A percentile compares a stretch with the other conserved stretches of the same genome.
Conservation (phyloP, 64 coral and sea anemone species). For the Montipora sp. region DNA sequence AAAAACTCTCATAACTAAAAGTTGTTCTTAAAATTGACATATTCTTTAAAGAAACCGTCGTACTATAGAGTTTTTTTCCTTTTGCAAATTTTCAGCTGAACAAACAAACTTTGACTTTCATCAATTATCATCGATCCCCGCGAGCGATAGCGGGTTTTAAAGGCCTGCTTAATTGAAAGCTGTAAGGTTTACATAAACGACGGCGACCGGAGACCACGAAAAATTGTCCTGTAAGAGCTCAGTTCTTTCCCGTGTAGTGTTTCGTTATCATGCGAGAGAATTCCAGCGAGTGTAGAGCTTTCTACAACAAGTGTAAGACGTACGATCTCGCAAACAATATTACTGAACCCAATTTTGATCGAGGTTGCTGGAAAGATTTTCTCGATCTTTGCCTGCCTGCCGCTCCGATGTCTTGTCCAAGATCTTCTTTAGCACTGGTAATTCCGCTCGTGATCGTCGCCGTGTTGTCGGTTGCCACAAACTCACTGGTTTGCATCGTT, state of each 20-base stretch:
- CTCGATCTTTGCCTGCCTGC: slow-evolving; percentile 40
- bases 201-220: not conserved
- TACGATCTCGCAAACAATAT: slow-evolving; percentile 24
- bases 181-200: not conserved
- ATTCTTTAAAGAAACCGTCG: not conserved
- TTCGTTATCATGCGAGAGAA: not conserved
- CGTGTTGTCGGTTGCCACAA: slow-evolving; percentile 49
- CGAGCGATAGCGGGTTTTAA: slow-evolving; percentile 10
- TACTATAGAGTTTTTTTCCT: not conserved
- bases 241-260: not conserved
- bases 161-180: not conserved
- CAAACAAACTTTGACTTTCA: slow-evolving; percentile 21
- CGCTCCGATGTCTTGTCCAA: not conserved
- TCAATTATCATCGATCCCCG: slow-evolving; percentile 18
- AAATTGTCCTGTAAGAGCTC: too few relatives aligned
- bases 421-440: not conserved
- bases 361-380: slow-evolving; percentile 81
- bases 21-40: not conserved
- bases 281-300: not conserved
- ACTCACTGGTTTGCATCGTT: slow-evolving; percentile 76
- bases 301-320: slow-evolving; percentile 4
- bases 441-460: slow-evolving; percentile 66
- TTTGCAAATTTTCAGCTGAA: slow-evolving; percentile 15
- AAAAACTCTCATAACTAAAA: not conserved
- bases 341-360: slow-evolving; percentile 3